A percentile compares a stretch with the other conserved stretches of the same genome.
Conservation (phyloP, 1,140 invertebrate genomes). For the Zeugodacus cucurbitae region DNA sequence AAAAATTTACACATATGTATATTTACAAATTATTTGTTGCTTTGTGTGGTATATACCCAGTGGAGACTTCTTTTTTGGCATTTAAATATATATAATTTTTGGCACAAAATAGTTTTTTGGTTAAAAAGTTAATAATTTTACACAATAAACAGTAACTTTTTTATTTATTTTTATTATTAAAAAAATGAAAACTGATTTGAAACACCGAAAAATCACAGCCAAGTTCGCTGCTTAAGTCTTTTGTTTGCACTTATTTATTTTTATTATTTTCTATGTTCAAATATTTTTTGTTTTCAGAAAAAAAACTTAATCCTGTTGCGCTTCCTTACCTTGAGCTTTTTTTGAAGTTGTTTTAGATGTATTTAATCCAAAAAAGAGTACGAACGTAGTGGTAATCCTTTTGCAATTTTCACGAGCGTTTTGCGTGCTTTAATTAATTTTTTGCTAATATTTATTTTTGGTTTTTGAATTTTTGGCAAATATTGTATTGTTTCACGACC, state of each 20-base stretch:
- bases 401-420: neutral
- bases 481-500: neutral
- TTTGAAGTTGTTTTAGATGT: neutral
- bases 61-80: too few relatives aligned
- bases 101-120: too few relatives aligned
- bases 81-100: too few relatives aligned
- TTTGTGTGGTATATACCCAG: too few relatives aligned
- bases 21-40: too few relatives aligned
- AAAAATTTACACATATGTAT: too few relatives aligned
- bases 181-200: neutral
- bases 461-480: conserved; percentile 9
- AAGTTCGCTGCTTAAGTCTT: conserved; percentile 40
- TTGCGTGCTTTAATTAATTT: neutral
- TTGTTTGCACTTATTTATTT: neutral
- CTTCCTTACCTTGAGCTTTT: neutral
- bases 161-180: too few relatives aligned
- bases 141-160: too few relatives aligned
- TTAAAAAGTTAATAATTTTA: too few relatives aligned
- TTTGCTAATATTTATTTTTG: conserved; percentile 4
- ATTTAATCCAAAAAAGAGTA: neutral
- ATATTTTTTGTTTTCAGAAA: neutral
- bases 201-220: neutral
- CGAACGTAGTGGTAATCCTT: neutral
- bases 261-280: neutral
- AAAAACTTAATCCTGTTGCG: neutral